A percentile compares a stretch with the other conserved stretches of the same genome.
Conservation (phyloP, 2,113 vertebrate species). For the Hassar affinis region DNA sequence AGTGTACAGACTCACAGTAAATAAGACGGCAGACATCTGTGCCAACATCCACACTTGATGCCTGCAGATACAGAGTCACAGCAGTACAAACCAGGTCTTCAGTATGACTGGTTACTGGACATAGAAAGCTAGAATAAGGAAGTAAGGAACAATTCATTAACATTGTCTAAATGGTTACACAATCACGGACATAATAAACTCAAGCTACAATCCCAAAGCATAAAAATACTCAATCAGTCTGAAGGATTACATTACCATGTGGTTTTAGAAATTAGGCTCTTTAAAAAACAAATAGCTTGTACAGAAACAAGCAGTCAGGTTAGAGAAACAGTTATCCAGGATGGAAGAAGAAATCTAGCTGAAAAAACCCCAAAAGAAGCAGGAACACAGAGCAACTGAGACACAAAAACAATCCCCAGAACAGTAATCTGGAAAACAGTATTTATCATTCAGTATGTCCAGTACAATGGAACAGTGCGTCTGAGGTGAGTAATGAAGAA, state of each 20-base stretch:
- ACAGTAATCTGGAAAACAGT: not conserved
- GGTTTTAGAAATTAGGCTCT: not conserved
- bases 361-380: not conserved
- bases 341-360: not conserved
- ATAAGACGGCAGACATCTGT: not conserved
- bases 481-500: conserved; percentile 3
- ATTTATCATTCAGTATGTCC: not conserved
- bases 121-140: not conserved
- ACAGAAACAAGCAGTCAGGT: too few relatives aligned
- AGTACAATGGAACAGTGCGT: not conserved
- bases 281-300: not conserved
- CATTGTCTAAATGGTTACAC: not conserved
- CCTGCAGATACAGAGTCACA: not conserved
- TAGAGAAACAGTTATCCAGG: not conserved
- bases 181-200: not conserved
- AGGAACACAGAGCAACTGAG: not conserved
- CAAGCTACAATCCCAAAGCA: not conserved
- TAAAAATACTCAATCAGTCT: not conserved
- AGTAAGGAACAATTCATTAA: not conserved
- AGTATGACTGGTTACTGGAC: not conserved
- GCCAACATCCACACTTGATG: not conserved
- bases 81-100: not conserved
- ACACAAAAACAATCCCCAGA: not conserved
- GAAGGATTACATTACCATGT: not conserved
- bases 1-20: not conserved